Percentiles rank a stretch among this genome's conserved stretches.
Conservation (phyloP, 2,888 invertebrate species). For the Byasa hedistus region DNA sequence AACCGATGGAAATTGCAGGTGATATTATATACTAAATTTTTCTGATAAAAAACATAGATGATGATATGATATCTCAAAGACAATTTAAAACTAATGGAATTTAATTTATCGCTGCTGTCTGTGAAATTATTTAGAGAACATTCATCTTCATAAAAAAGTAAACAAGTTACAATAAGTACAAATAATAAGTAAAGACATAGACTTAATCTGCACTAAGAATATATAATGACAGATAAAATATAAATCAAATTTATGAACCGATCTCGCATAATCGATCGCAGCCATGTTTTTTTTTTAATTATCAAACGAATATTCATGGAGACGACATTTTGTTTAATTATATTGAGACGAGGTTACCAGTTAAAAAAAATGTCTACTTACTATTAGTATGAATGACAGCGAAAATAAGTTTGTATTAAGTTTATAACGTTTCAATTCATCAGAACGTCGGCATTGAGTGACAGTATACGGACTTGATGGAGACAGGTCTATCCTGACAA, state of each 20-base stretch:
- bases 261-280: conserved; percentile 33
- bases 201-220: conserved; percentile 26
- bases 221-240: conserved; percentile 31
- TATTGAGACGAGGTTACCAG: conserved; percentile 36
- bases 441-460: neutral
- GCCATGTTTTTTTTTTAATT: conserved; percentile 15
- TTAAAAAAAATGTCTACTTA: conserved; percentile 35
- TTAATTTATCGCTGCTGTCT: neutral
- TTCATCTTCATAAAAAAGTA: conserved; percentile 15
- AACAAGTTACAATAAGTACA: conserved; percentile 16
- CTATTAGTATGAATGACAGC: conserved; percentile 3
- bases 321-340: conserved; percentile 51
- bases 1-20: too few relatives aligned
- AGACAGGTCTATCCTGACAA: neutral
- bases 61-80: neutral
- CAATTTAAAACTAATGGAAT: conserved; percentile 5
- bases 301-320: conserved; percentile 46
- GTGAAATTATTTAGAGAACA: conserved; percentile 14
- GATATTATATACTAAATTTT: too few relatives aligned
- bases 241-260: conserved; percentile 32
- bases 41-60: neutral
- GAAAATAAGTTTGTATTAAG: neutral
- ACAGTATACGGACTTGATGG: conserved; percentile 11
- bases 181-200: neutral
- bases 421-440: conserved; percentile 7